phyloP scores from a whole-genome alignment of 1,140 invertebrate species.

The Campoletis sonorensis region DNA sequence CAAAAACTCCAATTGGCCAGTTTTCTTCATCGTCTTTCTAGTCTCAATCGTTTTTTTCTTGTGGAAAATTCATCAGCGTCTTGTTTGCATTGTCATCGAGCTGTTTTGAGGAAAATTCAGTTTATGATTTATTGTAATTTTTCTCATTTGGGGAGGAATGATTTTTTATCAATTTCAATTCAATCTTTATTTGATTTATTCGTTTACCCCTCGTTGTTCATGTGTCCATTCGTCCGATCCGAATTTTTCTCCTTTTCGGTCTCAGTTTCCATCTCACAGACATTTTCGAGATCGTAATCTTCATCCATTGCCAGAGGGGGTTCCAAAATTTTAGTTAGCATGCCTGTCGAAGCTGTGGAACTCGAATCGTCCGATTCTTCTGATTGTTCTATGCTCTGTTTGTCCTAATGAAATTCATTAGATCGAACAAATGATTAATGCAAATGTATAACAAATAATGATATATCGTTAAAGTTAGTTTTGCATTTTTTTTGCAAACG shows the following conservation, averaged over 20 bases:
- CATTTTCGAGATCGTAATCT: conserved; percentile 51
- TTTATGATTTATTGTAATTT: not conserved
- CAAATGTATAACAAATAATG: too few species aligned
- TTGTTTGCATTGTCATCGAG: conserved; percentile 35
- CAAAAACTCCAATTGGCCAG: conserved; percentile 39
- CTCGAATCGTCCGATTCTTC: conserved; percentile 52
- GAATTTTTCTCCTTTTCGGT: conserved; percentile 26
- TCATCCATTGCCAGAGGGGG: conserved; percentile 58
- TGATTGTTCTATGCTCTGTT: conserved; percentile 65
- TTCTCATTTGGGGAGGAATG: not conserved
- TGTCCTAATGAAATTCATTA: conserved; percentile 57
- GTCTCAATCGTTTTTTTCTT: conserved; percentile 27
- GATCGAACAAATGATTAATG: not conserved
- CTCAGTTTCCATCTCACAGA: conserved; percentile 24
- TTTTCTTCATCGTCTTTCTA: conserved; percentile 48
- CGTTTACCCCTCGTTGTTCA: conserved; percentile 56
- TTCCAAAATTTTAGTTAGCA: conserved; percentile 59
- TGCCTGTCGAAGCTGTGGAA: conserved; percentile 56
- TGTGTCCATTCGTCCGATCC: conserved; percentile 53
- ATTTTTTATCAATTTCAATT: not conserved
- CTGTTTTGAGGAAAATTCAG: conserved; percentile 40
- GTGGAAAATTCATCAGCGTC: conserved; percentile 13
- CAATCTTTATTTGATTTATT: conserved; percentile 1
- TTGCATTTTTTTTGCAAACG: too few species aligned
- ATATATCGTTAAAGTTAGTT: too few species aligned